Percentiles rank a stretch among this genome's conserved stretches.
Evolutionary conservation across 53 echinoderm and acorn worm species (phyloP).

Genomic region (Stichopus horrens): DNA sequence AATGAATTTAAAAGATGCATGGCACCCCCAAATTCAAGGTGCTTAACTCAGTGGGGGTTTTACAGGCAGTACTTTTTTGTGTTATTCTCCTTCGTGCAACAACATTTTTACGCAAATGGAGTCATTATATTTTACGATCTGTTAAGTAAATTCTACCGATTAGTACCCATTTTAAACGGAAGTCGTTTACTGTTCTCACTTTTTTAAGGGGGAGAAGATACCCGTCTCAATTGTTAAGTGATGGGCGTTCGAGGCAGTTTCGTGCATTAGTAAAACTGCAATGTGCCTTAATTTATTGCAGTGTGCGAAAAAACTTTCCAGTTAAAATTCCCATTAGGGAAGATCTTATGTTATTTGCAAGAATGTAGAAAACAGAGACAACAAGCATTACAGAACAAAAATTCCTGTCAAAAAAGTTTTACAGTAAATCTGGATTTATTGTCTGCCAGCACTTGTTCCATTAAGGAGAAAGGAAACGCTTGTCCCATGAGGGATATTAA

Average conservation of each 20-base stretch:
- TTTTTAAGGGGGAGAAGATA: neutral
- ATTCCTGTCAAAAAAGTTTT: slow-evolving; percentile 8
- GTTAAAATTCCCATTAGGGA: slow-evolving; percentile 34
- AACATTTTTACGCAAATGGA: slow-evolving; percentile 34
- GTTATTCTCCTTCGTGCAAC: slow-evolving; percentile 5
- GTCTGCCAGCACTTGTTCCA: slow-evolving; percentile 7
- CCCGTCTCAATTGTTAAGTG: slow-evolving; percentile 20
- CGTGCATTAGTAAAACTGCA: slow-evolving; percentile 32
- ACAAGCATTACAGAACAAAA: neutral
- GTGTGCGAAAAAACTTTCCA: neutral
- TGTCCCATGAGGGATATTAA: slow-evolving; percentile 25
- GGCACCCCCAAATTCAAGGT: neutral
- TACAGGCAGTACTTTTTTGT: slow-evolving; percentile 1
- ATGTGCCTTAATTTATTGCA: slow-evolving; percentile 35
- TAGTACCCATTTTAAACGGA: slow-evolving; percentile 28
- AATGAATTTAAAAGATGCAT: slow-evolving; percentile 12
- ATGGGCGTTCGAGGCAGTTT: slow-evolving; percentile 20
- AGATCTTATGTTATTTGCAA: slow-evolving; percentile 17
- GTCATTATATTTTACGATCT: slow-evolving; percentile 32
- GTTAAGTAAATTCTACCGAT: slow-evolving; percentile 32
- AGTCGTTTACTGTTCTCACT: slow-evolving; percentile 5
- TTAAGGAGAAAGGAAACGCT: slow-evolving; percentile 9
- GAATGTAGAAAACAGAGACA: slow-evolving; percentile 15
- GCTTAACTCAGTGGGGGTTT: slow-evolving; percentile 25
- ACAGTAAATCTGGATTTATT: slow-evolving; percentile 32